Evolutionary conservation across 2,888 invertebrate genomes (phyloP).

Genomic region (Crepidodera aurea): DNA sequence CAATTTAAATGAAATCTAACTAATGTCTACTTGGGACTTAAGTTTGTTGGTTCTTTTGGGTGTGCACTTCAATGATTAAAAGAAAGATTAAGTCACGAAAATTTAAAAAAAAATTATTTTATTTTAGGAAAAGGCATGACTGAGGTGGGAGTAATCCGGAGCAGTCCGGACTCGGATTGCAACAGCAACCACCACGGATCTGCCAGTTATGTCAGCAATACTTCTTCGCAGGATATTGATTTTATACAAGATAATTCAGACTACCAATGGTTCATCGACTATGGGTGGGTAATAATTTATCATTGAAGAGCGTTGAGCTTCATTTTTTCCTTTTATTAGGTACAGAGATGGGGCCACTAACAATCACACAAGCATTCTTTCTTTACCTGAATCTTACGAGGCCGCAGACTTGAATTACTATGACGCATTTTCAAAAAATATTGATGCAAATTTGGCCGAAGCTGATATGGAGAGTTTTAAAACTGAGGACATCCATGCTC

Average conservation of each 20-base stretch:
- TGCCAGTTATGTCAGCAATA: conserved; percentile 61
- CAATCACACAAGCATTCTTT: conserved; percentile 82
- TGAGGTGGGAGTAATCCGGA: conserved; percentile 58
- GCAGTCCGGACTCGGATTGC: conserved; percentile 67
- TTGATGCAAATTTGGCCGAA: conserved; percentile 93
- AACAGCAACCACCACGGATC: conserved; percentile 64
- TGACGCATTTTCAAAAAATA: conserved; percentile 85
- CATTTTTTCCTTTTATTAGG: conserved; percentile 61
- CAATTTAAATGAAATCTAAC: no score
- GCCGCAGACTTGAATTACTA: conserved; percentile 73
- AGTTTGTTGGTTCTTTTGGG: no score
- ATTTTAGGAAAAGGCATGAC: conserved; percentile 60
- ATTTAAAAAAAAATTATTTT: no score
- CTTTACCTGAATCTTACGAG: conserved; percentile 82
- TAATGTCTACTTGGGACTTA: no score
- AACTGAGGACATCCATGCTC: conserved; percentile 88
- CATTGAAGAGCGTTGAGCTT: no score
- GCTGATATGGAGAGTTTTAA: conserved; percentile 95
- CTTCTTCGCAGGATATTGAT: conserved; percentile 69
- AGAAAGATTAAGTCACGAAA: no score
- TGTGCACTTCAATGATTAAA: no score
- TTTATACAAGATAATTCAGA: conserved; percentile 88
- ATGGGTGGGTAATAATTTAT: conserved; percentile 68
- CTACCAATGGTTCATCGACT: conserved; percentile 91
- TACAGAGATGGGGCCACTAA: conserved; percentile 79